Base-by-base conservation (phyloP, 2,888 invertebrate genomes). In the Orthonevra nobilis region DNA sequence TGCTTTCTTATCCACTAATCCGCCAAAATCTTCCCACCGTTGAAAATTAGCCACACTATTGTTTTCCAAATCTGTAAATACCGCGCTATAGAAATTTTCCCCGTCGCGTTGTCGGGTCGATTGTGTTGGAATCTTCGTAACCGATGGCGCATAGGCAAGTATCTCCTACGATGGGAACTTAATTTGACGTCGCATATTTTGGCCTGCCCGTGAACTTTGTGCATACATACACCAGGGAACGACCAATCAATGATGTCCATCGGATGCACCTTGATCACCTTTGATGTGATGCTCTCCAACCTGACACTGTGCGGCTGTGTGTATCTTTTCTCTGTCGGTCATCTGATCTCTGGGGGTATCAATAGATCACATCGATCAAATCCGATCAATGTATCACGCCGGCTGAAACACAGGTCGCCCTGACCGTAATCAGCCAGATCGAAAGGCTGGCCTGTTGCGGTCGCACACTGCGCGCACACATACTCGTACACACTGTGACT, bases 341-440 rank as follows among this genome's bases (percentile, higher is more conserved):
- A 69, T 64, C 68, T 63, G 81, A 74, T 75, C 64, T 81, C 34
- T 58, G 52, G 61, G 68, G 66, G 77, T 69, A 81, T 81, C 81
- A 79, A 81, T 81, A 81, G 81, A 81, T 81, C 81, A 81, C 77
- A 81, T 81, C 81, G 81, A 79, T 81, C 61, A 52, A 81, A 61
- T 38, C 42, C 74, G 81, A 81, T 63, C 74, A 63, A 68, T 81
- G 81, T 81, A 77, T 66, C 74, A 54, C 64, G 69, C 73, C 79
- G 79, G 73, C 81, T 73, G 54, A 32, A 69, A 69, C 63, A 81
- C 64, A 61, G 54, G 72, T 72, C 73, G 63, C 69, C 52, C 69
- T 61, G 44, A 26, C 74, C 81, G 48, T 81, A 81, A 81, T 81
- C 81, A 63, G 74, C 56, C 74, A 81, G 63, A 81, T 74, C 81